These are phyloP conservation scores for Toxonevra muliebris DNA, from an alignment of 2,888 invertebrate species.

Conservation along the genomic window DNA sequence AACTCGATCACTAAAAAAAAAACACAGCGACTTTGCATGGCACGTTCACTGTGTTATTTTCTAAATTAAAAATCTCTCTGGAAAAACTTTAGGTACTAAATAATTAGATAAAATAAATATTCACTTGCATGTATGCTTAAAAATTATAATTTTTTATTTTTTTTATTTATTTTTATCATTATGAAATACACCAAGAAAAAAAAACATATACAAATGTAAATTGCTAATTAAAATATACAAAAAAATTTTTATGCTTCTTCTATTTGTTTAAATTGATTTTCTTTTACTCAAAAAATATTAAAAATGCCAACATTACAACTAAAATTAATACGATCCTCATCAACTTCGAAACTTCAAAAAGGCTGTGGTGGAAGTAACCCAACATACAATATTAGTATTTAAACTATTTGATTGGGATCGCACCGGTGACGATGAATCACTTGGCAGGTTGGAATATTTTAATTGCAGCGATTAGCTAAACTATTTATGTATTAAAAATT, in stretches of 20 bases:
- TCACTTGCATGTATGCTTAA: not conserved
- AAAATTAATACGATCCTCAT: not conserved
- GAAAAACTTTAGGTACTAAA: too few species aligned
- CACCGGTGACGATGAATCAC: constrained; percentile 88
- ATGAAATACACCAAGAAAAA: too few species aligned
- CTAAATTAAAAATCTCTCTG: too few species aligned
- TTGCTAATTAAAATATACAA: too few species aligned
- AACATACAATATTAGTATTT: constrained; percentile 70
- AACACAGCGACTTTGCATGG: constrained; percentile 8
- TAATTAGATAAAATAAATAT: too few species aligned
- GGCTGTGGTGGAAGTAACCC: constrained; percentile 71
- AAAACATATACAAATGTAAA: too few species aligned
- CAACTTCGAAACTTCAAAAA: constrained; percentile 50
- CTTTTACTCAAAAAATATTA: too few species aligned
- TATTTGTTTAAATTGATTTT: too few species aligned
- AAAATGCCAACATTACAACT: too few species aligned
- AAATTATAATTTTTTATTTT: not conserved
- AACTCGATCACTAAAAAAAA: too few species aligned
- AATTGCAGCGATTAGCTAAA: not conserved
- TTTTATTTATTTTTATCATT: not conserved
- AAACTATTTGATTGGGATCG: constrained; percentile 92
- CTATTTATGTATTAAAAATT: too few species aligned
- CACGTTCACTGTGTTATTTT: constrained; percentile 7
- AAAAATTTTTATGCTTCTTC: too few species aligned
- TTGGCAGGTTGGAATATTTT: constrained; percentile 80